These are phyloP conservation scores for Eleutherodactylus coqui DNA, from an alignment of 2,797 vertebrate genomes.

Conservation along the genomic window DNA sequence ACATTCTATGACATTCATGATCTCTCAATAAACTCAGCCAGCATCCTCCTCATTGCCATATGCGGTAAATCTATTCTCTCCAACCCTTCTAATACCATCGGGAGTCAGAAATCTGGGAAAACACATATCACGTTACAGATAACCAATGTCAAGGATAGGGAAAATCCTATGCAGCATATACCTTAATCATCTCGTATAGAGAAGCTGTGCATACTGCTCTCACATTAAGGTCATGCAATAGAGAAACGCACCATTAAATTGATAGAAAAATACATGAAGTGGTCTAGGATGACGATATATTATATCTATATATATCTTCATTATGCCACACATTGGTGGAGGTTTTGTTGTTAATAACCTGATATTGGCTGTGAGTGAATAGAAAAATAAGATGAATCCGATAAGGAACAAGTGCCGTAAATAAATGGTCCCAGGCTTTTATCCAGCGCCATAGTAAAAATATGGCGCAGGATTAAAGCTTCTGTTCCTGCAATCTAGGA, in stretches of 20 bases:
- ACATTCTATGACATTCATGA: background rate
- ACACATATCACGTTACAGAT: background rate
- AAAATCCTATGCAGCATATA: slow-evolving; percentile 5
- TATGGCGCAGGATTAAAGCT: no score
- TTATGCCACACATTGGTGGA: background rate
- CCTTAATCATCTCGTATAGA: background rate
- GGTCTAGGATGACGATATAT: background rate
- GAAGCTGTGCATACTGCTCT: background rate
- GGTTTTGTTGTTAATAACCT: background rate
- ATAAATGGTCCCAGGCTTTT: no score
- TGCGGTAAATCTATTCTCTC: slow-evolving; percentile 1
- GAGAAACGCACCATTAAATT: background rate
- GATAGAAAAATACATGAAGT: background rate
- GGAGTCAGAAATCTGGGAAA: slow-evolving; percentile 23
- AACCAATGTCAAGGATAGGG: slow-evolving; percentile 1
- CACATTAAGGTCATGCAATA: background rate
- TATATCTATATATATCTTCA: background rate
- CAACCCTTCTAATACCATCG: background rate
- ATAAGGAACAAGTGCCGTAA: no score
- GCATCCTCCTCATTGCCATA: background rate
- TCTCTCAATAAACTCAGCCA: background rate
- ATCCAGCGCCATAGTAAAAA: no score
- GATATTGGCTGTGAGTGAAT: background rate
- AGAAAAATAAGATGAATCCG: background rate
- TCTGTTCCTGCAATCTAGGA: no score